These are phyloP conservation scores for Sialis fuliginosa DNA, from an alignment of 2,888 invertebrate genomes.

Conservation along the genomic window DNA sequence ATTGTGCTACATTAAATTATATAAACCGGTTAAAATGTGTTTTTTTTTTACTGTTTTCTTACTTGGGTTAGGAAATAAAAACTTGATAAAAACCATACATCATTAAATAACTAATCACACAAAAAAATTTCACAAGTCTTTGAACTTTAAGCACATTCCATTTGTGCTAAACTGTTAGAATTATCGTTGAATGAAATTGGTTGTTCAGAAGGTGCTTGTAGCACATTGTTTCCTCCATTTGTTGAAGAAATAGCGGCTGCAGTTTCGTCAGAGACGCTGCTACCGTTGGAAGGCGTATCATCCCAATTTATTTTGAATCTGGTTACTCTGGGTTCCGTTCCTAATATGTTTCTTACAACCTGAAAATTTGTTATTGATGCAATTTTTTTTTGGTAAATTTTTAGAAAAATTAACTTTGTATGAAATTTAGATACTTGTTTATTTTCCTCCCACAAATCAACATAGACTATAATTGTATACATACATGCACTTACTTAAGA, in stretches of 20 bases:
- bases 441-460: too few relatives aligned
- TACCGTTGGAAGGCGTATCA: constrained; percentile 35
- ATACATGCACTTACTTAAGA: too few relatives aligned
- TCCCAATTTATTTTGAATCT: constrained; percentile 97
- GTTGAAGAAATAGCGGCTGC: background rate
- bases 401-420: constrained; percentile 18
- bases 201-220: constrained; percentile 20
- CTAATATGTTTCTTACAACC: constrained; percentile 62
- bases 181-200: constrained; percentile 37
- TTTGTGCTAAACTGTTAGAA: constrained; percentile 43
- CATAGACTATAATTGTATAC: too few relatives aligned
- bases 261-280: constrained; percentile 12
- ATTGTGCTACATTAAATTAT: too few relatives aligned
- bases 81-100: too few relatives aligned
- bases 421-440: constrained; percentile 11
- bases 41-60: too few relatives aligned
- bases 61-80: too few relatives aligned
- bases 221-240: constrained; percentile 4
- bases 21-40: too few relatives aligned
- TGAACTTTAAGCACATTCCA: constrained; percentile 29
- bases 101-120: too few relatives aligned
- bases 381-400: background rate
- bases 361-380: constrained; percentile 12
- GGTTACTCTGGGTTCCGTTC: constrained; percentile 86
- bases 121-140: too few relatives aligned